These are phyloP conservation scores for Peromyscus nudipes DNA, from an alignment of 2,797 vertebrate species.

Conservation along the genomic window DNA sequence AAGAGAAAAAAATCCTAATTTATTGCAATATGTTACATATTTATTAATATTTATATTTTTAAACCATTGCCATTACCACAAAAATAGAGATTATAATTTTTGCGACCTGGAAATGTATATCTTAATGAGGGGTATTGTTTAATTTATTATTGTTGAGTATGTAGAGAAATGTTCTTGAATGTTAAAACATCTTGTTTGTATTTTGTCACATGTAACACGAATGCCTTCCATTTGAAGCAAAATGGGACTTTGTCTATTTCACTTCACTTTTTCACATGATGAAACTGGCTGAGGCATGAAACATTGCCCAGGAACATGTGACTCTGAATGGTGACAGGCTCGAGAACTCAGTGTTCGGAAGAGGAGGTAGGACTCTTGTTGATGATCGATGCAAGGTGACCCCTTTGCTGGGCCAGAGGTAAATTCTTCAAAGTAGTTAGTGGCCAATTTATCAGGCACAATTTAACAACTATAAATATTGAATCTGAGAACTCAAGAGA, in stretches of 20 bases:
- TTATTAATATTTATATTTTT: constrained; percentile 49
- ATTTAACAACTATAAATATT: constrained; percentile 53
- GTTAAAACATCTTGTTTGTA: not conserved
- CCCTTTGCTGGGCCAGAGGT: not conserved
- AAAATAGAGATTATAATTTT: constrained; percentile 24
- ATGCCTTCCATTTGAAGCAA: not conserved
- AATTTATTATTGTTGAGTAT: not conserved
- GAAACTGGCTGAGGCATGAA: not conserved
- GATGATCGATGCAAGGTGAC: not conserved
- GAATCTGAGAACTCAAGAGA: constrained; percentile 15
- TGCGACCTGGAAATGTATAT: not conserved
- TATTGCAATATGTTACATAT: not conserved
- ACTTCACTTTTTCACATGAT: not conserved
- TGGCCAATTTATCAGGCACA: not conserved
- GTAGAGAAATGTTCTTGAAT: not conserved
- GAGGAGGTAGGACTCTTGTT: not conserved
- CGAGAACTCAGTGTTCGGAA: not conserved
- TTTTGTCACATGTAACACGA: not conserved
- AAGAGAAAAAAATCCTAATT: not conserved
- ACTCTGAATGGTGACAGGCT: not conserved
- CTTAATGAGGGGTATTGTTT: constrained; percentile 14
- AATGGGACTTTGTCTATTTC: not conserved
- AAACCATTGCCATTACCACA: not conserved
- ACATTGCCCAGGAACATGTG: not conserved
- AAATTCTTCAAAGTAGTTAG: constrained; percentile 23